Evolutionary conservation across 2,888 invertebrate species (phyloP), one percentile per base, ranked within the genome.

Genomic region (Leptogaster cylindrica): DNA sequence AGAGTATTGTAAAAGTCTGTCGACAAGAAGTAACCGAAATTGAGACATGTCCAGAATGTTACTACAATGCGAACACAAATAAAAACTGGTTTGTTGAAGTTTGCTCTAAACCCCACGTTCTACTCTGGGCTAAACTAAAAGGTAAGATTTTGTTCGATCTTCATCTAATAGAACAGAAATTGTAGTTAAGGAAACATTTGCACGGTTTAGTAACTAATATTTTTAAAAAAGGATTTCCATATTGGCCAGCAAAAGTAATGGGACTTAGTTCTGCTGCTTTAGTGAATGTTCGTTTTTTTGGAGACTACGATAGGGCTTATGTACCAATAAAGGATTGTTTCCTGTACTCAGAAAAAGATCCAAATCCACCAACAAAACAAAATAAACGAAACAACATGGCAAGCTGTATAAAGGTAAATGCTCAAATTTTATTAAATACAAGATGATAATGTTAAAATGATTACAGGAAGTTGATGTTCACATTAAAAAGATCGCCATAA

Each of bases 231-330:
- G 97, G 89, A 80, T 97, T 96, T 76, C 97, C 97, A 0, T 96
- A 91, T 80, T 98, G 97, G 97, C 97, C 97, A 0, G 97, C 95
- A 0, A 97, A 97, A 82, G 92, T 90, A 0, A 91, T 93, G 90
- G 85, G 88, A 0, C 80, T 85, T 5, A 88, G 87, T 67, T 82
- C 84, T 18, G 80, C 85, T 6, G 87, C 89, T 0, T 81, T 87
- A 73, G 92, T 95, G 0, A 95, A 97, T 80, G 95, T 95, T 2
- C 83, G 95, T 1, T 97, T 97, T 82, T 97, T 97, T 81, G 97
- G 97, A 0, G 93, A 92, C 14, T 96, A 97, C 81, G 96, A 97
- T 81, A 85, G 94, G 65, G 94, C 95, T 4, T 94, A 95, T 93
- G 91, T 96, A 10, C 88, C 91, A 0, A 85, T 88, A 0, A 89